Conservation (phyloP, 2,888 invertebrate genomes). For the Automeris io region DNA sequence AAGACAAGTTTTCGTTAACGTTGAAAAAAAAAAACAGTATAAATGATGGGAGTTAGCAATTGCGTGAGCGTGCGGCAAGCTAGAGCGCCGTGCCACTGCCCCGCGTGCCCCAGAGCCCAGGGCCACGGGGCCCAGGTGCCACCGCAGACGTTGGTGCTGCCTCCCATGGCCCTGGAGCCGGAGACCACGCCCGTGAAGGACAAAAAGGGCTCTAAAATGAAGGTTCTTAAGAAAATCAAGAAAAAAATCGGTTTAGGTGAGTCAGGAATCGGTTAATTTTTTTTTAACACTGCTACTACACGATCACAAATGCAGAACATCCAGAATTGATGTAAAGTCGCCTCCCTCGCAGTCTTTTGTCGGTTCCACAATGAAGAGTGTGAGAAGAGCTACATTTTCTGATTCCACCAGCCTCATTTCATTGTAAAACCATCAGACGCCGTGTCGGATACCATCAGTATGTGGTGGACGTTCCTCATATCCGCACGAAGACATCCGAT, state of each 20-base stretch:
- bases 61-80: constrained; percentile 76
- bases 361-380: too few relatives aligned
- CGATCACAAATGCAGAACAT: too few relatives aligned
- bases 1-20: not conserved
- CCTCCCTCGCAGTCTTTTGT: too few relatives aligned
- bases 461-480: too few relatives aligned
- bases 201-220: constrained; percentile 83
- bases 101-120: constrained; percentile 68
- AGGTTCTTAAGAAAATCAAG: constrained; percentile 92
- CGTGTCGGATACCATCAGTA: too few relatives aligned
- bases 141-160: constrained; percentile 64
- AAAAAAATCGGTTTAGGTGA: constrained; percentile 91
- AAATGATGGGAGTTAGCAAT: constrained; percentile 75
- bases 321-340: too few relatives aligned
- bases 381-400: too few relatives aligned
- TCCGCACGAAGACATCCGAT: too few relatives aligned
- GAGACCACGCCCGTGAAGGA: constrained; percentile 66
- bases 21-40: constrained; percentile 24
- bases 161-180: constrained; percentile 65
- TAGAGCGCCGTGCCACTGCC: constrained; percentile 75
- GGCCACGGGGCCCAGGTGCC: constrained; percentile 43
- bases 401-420: too few relatives aligned
- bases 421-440: too few relatives aligned
- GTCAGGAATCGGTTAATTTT: constrained; percentile 45
- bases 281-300: too few relatives aligned